A percentile compares a stretch with the other conserved stretches of the same genome.
phyloP scores from a whole-genome alignment of 2,797 vertebrate genomes.

The Botia almorhae region DNA sequence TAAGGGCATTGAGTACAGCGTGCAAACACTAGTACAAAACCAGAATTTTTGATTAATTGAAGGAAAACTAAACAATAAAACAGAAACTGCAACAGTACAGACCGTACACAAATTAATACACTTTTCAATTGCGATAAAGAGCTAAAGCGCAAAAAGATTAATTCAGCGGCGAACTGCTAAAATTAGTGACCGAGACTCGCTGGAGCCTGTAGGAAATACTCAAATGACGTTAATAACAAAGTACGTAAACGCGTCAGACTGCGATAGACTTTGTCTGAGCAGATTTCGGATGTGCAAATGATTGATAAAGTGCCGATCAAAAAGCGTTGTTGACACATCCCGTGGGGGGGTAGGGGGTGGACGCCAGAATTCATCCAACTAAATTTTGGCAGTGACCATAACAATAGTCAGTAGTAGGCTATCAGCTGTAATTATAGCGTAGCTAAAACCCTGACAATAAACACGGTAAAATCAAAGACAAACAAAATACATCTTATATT shows the following conservation, averaged over 20 bases:
- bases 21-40: neutral
- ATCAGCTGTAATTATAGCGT: neutral
- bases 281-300: conserved; percentile 62
- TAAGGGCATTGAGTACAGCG: neutral
- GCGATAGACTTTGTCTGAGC: conserved; percentile 76
- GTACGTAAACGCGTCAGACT: conserved; percentile 73
- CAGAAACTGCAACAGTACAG: no score
- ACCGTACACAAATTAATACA: neutral
- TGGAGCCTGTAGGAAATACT: conserved; percentile 86
- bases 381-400: neutral
- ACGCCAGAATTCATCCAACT: neutral
- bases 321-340: conserved; percentile 42
- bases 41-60: neutral
- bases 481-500: neutral
- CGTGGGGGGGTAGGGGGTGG: neutral
- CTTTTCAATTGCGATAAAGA: neutral
- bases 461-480: neutral
- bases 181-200: conserved; percentile 76
- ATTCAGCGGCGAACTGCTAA: conserved; percentile 35
- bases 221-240: conserved; percentile 88
- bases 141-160: neutral
- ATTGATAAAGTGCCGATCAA: conserved; percentile 67
- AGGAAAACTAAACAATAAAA: no score
- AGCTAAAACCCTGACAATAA: neutral
- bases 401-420: neutral